phyloP scores from a whole-genome alignment of 2,888 invertebrate genomes.

The Busseola fusca region DNA sequence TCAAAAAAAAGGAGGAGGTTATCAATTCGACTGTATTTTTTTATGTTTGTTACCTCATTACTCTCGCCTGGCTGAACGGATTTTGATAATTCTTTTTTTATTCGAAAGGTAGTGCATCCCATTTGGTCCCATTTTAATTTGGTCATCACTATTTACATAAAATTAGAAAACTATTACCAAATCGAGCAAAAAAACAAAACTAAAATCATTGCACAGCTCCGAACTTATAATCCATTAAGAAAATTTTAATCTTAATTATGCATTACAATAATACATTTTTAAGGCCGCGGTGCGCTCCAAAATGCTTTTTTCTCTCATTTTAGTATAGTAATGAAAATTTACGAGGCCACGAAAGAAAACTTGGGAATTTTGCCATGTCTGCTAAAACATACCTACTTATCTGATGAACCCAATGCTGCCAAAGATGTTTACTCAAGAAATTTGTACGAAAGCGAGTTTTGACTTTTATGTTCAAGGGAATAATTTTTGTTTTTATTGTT shows the following conservation, averaged over 20 bases:
- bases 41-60: too few species aligned
- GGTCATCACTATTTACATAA: not conserved
- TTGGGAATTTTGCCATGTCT: constrained; percentile 71
- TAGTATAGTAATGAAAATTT: constrained; percentile 74
- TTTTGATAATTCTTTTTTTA: too few species aligned
- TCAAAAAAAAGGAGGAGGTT: too few species aligned
- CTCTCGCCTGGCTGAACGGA: too few species aligned
- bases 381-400: constrained; percentile 54
- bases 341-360: constrained; percentile 69
- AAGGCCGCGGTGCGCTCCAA: constrained; percentile 59
- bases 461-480: constrained; percentile 47
- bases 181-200: constrained; percentile 2
- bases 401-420: constrained; percentile 61
- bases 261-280: constrained; percentile 73
- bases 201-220: constrained; percentile 1
- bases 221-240: constrained; percentile 53
- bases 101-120: too few species aligned
- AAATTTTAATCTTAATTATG: constrained; percentile 73
- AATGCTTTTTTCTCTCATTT: constrained; percentile 68
- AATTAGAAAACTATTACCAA: not conserved
- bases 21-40: too few species aligned
- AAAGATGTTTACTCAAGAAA: constrained; percentile 57
- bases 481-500: constrained; percentile 56
- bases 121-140: too few species aligned
- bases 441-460: constrained; percentile 40